Evolutionary conservation across 2,797 vertebrate genomes (phyloP), one percentile per base, ranked within the genome.

Genomic region (Gephyroberyx darwinii): DNA sequence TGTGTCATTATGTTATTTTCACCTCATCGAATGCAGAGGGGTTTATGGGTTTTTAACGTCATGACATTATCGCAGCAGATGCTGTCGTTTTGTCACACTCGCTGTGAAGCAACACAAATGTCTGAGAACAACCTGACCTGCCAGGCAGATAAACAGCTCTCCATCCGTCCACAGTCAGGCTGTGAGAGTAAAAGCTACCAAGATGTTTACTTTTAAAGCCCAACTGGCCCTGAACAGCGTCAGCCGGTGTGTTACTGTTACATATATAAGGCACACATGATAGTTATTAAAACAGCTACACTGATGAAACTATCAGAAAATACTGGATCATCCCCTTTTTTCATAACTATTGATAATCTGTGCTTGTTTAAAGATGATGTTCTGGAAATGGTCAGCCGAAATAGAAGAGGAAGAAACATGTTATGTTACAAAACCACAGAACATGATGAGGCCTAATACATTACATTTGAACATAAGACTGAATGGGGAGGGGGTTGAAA

Each of bases 61-160:
- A 35, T 17, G 35, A 58, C 17, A 45, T 26, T 0, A 7, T n/a
- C 9, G 55, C 45, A 79, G 57, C 77, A 70, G 69, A 69, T 69
- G 67, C 65, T 48, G 59, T 22, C 43, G n/a, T 51, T 65, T 58
- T 63, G 51, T 65, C 41, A 56, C 0, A 4, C 69, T 69, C 10
- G 61, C 68, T 65, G 62, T 81, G 65, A 76, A 58, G 69, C 69
- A 68, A 75, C 65, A 74, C 56, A 59, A 77, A 65, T 53, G 66
- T 78, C 76, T 50, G 53, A 70, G 90, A 82, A 65, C 89, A 88
- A 45, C 51, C 62, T 90, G 89, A 91, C 88, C 82, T 84, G 83
- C 77, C 75, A 75, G 63, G 56, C 37, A 62, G 47, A 81, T 39
- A 74, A 81, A 75, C 63, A 68, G 66, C 75, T 71, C 65, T 54